Conservation (phyloP, 2,888 invertebrate species). For the Diarsia mendica region DNA sequence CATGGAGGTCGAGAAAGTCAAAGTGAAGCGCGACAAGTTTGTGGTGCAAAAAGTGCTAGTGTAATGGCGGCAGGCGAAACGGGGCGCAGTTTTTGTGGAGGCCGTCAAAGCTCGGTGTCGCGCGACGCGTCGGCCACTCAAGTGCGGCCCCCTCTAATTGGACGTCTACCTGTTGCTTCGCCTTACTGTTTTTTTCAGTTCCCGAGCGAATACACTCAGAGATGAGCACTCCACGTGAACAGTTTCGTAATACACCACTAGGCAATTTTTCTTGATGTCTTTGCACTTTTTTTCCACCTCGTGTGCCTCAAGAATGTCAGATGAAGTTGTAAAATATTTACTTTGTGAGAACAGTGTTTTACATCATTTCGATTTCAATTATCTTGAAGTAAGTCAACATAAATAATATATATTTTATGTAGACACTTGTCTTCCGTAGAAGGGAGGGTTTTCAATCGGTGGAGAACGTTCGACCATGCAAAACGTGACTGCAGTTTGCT, state of each 20-base stretch:
- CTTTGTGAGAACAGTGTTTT: neutral
- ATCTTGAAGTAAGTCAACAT: neutral
- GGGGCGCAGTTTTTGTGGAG: slow-evolving; percentile 84
- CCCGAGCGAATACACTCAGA: slow-evolving; percentile 77
- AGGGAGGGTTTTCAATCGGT: neutral
- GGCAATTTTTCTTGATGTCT: slow-evolving; percentile 67
- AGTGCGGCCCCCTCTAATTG: slow-evolving; percentile 87
- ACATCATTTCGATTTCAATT: slow-evolving; percentile 12
- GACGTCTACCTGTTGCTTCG: slow-evolving; percentile 89
- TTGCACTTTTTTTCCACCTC: slow-evolving; percentile 38
- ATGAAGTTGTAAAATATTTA: slow-evolving; percentile 21
- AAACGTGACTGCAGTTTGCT: slow-evolving; percentile 4
- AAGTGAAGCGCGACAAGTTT: slow-evolving; percentile 83
- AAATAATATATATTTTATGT: neutral
- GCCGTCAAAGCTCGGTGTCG: slow-evolving; percentile 87
- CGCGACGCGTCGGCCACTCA: slow-evolving; percentile 83
- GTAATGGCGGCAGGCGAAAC: slow-evolving; percentile 84
- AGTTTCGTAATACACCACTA: slow-evolving; percentile 78
- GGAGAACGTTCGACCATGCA: neutral
- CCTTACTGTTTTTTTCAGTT: slow-evolving; percentile 82
- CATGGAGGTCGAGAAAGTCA: slow-evolving; percentile 81
- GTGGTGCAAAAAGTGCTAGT: slow-evolving; percentile 83
- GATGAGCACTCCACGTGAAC: slow-evolving; percentile 83
- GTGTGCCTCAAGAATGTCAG: slow-evolving; percentile 25
- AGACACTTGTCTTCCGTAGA: neutral